Evolutionary conservation across 2,113 vertebrate species (phyloP), one percentile per base, ranked within the genome.

Genomic region (Erinaceus europaeus): DNA sequence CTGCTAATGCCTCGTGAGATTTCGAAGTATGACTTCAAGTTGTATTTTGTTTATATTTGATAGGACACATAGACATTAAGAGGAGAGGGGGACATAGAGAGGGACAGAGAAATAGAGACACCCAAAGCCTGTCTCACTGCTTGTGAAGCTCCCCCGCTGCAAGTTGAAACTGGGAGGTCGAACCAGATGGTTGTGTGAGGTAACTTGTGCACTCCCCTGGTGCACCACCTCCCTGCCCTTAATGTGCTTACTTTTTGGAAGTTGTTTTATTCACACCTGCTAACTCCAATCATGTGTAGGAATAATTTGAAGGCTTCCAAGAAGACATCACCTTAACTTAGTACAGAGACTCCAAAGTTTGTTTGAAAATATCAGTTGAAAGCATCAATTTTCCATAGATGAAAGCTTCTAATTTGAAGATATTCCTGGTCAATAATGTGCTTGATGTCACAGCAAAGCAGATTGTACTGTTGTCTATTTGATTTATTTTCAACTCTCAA

Each of bases 201-300:
- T n/a, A n/a, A n/a, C n/a, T n/a, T n/a, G n/a, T n/a, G n/a, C n/a
- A n/a, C n/a, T n/a, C n/a, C n/a, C n/a, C n/a, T n/a, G n/a, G n/a
- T n/a, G n/a, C n/a, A n/a, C n/a, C n/a, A n/a, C n/a, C n/a, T n/a
- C n/a, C n/a, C n/a, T n/a, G n/a, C n/a, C n/a, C n/a, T 17, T 67
- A 27, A 50, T 88, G 88, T 94, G 80, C 42, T 61, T 86, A 65
- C 53, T 77, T 90, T 38, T 73, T 75, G 38, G 61, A 84, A 85
- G 23, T 12, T 10, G 9, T 86, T 88, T 90, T 21, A 86, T 86
- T 44, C 21, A 13, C 76, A 88, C 11, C 46, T 81, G 2, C 84
- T 9, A 9, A 23, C 2, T 52, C 46, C 32, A 86, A 71, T 42
- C 27, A 57, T 69, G 20, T 23, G 90, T 77, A 67, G 71, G 92